phyloP scores from a whole-genome alignment of 2,888 invertebrate genomes.

The Megalurothrips usitatus region DNA sequence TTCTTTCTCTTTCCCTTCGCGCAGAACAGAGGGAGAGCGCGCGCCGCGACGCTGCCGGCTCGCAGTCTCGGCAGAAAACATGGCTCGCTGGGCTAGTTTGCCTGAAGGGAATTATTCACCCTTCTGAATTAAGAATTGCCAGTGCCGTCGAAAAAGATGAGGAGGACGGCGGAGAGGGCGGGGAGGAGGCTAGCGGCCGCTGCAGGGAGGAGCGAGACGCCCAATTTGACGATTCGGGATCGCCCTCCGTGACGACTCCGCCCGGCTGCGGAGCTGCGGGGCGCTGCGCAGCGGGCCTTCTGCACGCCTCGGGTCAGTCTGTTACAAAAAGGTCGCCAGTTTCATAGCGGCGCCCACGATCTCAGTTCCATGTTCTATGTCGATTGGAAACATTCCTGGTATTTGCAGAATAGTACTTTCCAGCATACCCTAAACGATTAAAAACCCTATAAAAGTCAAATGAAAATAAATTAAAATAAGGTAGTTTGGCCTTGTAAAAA shows the following conservation, averaged over 20 bases:
- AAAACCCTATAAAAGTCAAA: no score
- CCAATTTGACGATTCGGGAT: conserved; percentile 15
- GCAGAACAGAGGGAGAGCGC: neutral
- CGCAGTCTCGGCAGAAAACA: conserved; percentile 3
- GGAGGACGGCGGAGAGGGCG: neutral
- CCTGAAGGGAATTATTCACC: conserved; percentile 24
- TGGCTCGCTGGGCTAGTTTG: conserved; percentile 23
- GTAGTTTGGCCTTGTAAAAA: no score
- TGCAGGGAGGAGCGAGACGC: neutral
- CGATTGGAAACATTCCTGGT: no score
- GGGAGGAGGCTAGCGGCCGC: neutral
- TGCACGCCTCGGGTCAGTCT: no score
- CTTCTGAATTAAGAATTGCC: conserved; percentile 26
- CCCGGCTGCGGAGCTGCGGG: no score
- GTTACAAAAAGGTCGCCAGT: no score
- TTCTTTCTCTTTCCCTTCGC: neutral
- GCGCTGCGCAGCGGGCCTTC: no score
- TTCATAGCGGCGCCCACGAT: no score
- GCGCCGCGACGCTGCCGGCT: neutral
- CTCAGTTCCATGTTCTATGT: no score
- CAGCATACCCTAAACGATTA: no score
- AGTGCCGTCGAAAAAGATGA: conserved; percentile 23
- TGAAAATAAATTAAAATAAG: no score
- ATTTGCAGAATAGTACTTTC: no score
- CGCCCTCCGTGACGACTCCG: neutral